Conservation (phyloP, 1,140 invertebrate species). For the Agrypnia vestita region DNA sequence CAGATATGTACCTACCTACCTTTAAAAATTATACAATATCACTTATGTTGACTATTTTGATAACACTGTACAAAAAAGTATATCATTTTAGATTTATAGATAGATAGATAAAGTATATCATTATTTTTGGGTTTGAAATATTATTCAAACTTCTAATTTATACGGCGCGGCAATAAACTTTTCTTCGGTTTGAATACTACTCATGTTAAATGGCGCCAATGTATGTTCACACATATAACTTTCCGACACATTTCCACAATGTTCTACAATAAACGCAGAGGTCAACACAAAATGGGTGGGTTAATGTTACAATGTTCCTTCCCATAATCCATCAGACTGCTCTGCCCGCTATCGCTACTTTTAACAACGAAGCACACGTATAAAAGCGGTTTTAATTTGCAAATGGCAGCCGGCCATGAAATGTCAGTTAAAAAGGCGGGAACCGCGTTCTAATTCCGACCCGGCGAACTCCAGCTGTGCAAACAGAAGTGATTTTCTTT, state of each 20-base stretch:
- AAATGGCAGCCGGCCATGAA: slow-evolving; percentile 32
- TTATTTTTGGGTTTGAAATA: too few relatives aligned
- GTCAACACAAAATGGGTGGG: slow-evolving; percentile 2
- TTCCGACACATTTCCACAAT: background rate
- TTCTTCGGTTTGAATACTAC: too few relatives aligned
- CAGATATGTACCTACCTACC: too few relatives aligned
- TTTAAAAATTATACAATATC: too few relatives aligned
- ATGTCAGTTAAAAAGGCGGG: slow-evolving; percentile 34
- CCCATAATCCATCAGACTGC: background rate
- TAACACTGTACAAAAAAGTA: too few relatives aligned
- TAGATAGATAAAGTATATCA: too few relatives aligned
- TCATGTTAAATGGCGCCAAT: too few relatives aligned
- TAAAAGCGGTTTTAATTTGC: slow-evolving; percentile 19
- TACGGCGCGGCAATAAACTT: too few relatives aligned
- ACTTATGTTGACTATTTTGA: too few relatives aligned
- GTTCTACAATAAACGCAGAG: background rate
- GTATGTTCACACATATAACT: background rate
- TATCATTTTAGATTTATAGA: too few relatives aligned
- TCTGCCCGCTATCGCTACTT: slow-evolving; percentile 2
- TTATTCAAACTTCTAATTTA: too few relatives aligned
- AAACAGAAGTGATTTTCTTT: slow-evolving; percentile 29
- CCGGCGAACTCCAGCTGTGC: slow-evolving; percentile 14
- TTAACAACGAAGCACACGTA: background rate
- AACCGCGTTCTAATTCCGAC: slow-evolving; percentile 19
- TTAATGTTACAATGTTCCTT: background rate